phyloP scores from a whole-genome alignment of 2,113 vertebrate species.

The Copsychus sechellarum region DNA sequence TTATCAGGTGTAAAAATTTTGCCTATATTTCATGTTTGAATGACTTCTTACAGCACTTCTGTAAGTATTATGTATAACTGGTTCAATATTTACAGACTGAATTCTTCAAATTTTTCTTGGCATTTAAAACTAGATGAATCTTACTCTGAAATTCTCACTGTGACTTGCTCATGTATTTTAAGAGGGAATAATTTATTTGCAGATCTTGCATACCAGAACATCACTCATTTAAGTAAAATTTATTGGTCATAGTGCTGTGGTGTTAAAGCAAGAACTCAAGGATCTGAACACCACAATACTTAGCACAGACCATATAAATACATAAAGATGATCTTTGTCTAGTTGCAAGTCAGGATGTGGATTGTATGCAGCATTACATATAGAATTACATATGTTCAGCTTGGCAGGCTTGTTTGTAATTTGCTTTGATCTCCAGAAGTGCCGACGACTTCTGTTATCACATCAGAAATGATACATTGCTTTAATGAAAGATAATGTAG shows the following conservation, averaged over 20 bases:
- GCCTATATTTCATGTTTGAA: background rate
- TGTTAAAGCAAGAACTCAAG: background rate
- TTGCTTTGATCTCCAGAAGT: constrained; percentile 44
- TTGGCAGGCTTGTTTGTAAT: background rate
- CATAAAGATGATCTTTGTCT: constrained; percentile 53
- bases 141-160: background rate
- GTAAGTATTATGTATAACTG: background rate
- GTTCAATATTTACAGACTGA: background rate
- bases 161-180: background rate
- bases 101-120: background rate
- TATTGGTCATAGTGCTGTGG: background rate
- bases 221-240: background rate
- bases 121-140: background rate
- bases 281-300: background rate
- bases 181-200: background rate
- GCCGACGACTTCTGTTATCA: constrained; percentile 37
- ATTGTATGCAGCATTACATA: constrained; percentile 4
- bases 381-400: constrained; percentile 44
- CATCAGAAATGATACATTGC: constrained; percentile 30
- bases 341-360: background rate
- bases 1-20: background rate
- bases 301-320: background rate
- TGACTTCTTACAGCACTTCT: background rate
- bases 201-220: background rate
- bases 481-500: constrained; percentile 8